Conservation (phyloP, 1,140 invertebrate genomes). For the Araneus ventricosus region DNA sequence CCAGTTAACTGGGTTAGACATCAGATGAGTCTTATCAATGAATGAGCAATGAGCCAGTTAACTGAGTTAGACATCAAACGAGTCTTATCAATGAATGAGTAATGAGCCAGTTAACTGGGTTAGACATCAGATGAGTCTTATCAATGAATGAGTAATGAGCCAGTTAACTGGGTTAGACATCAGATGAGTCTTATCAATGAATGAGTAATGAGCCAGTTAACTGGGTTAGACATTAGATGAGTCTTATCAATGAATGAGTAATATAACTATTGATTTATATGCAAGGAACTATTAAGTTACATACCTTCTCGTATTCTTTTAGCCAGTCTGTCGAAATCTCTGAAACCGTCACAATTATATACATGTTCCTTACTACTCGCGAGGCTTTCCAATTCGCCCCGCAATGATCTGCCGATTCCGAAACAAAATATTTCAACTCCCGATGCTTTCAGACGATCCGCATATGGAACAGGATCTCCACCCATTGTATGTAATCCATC, state of each 20-base stretch:
- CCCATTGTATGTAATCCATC: conserved; percentile 54
- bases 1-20: no score
- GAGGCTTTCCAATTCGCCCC: conserved; percentile 6
- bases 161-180: no score
- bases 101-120: no score
- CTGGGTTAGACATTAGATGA: background rate
- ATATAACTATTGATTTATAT: background rate
- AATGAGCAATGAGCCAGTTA: no score
- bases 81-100: no score
- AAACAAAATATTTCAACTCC: conserved; percentile 66
- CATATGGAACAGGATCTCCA: background rate
- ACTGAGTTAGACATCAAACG: no score
- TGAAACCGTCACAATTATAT: conserved; percentile 42
- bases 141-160: no score
- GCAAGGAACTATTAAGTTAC: background rate
- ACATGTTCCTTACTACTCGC: conserved; percentile 58
- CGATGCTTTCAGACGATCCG: background rate
- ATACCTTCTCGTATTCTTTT: conserved; percentile 71
- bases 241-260: background rate
- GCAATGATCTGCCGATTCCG: conserved; percentile 44
- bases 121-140: no score
- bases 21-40: no score
- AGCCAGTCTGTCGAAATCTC: conserved; percentile 46
- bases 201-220: no score
- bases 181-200: no score